Conservation (phyloP, 2,888 invertebrate species). For the Troilus luridus region DNA sequence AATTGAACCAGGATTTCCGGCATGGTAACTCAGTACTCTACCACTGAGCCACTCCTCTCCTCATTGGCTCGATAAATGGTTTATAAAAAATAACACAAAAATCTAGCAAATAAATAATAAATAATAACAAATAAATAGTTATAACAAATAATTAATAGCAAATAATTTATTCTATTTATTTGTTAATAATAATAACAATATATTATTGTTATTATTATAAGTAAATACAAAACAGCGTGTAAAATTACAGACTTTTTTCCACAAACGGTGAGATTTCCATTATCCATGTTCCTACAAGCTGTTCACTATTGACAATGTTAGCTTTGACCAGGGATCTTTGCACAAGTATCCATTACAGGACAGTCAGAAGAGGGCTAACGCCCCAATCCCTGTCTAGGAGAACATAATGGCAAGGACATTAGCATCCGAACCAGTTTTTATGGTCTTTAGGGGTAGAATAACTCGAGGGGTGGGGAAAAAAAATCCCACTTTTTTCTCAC, state of each 20-base stretch:
- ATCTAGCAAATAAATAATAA: too few relatives aligned
- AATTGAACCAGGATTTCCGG: too few relatives aligned
- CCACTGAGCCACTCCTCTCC: too few relatives aligned
- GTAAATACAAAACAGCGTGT: neutral
- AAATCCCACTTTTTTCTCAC: neutral
- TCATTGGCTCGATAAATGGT: too few relatives aligned
- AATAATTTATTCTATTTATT: too few relatives aligned
- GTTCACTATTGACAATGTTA: neutral
- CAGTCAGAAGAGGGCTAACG: neutral
- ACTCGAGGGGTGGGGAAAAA: neutral
- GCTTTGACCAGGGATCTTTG: neutral
- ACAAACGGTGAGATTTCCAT: neutral
- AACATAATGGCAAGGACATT: constrained; percentile 33
- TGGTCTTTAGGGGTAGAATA: neutral
- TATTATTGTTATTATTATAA: neutral
- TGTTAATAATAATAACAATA: too few relatives aligned
- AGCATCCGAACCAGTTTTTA: constrained; percentile 45
- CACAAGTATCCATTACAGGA: constrained; percentile 16
- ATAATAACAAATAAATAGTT: too few relatives aligned
- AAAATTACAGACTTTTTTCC: neutral
- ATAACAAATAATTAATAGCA: too few relatives aligned
- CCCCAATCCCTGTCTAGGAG: neutral
- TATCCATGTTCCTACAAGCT: neutral
- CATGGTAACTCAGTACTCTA: too few relatives aligned
- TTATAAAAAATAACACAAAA: too few relatives aligned